These are phyloP conservation scores for Hoplodrina blanda DNA, from an alignment of 2,888 invertebrate species.

Conservation along the genomic window DNA sequence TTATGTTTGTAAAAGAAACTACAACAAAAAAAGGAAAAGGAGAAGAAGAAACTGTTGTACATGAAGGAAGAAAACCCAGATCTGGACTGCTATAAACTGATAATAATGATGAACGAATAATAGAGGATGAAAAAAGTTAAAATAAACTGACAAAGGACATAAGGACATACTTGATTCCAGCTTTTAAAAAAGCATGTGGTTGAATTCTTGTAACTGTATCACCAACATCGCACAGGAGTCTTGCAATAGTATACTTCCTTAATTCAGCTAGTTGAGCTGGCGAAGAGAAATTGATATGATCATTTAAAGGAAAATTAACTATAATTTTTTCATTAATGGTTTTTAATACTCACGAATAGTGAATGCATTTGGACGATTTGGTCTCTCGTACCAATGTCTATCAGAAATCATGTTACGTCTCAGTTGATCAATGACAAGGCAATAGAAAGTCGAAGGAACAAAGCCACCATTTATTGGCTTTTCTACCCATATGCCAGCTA, in stretches of 20 bases:
- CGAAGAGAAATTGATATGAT: slow-evolving; percentile 16
- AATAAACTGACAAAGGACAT: neutral
- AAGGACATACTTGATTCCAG: slow-evolving; percentile 66
- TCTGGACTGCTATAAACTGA: no score
- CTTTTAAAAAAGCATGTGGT: slow-evolving; percentile 69
- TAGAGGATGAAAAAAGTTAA: neutral
- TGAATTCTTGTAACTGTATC: slow-evolving; percentile 74
- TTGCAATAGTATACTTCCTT: slow-evolving; percentile 69
- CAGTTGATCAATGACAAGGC: slow-evolving; percentile 96
- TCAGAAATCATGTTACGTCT: slow-evolving; percentile 94
- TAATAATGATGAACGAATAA: neutral
- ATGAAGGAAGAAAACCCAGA: no score
- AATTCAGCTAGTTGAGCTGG: slow-evolving; percentile 73
- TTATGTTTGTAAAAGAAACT: no score
- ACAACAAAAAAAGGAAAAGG: no score
- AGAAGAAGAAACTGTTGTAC: no score
- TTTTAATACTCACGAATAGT: slow-evolving; percentile 69
- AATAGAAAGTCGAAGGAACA: slow-evolving; percentile 97
- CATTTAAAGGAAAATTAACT: neutral
- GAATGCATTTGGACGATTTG: slow-evolving; percentile 76
- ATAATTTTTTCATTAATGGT: neutral
- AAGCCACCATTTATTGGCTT: slow-evolving; percentile 94
- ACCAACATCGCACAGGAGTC: slow-evolving; percentile 74
- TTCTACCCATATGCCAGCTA: slow-evolving; percentile 96
- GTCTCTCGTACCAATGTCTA: slow-evolving; percentile 93